phyloP scores from a whole-genome alignment of 2,113 vertebrate genomes.

The Pelecanus crispus region DNA sequence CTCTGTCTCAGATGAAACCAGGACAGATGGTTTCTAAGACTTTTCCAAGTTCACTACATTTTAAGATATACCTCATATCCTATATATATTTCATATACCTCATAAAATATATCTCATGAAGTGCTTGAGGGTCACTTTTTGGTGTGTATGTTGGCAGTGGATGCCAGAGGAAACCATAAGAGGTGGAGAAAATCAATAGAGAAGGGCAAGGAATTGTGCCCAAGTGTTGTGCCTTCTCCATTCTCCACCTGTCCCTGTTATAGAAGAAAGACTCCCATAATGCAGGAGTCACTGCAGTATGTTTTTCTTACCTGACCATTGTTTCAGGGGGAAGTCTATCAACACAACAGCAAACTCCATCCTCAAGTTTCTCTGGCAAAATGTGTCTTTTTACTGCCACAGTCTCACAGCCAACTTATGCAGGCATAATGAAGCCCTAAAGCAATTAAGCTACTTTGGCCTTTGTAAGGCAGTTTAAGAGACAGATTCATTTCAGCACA shows the following conservation, averaged over 20 bases:
- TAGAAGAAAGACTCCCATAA: not conserved
- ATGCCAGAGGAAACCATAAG: not conserved
- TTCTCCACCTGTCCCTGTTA: not conserved
- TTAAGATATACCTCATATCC: not conserved
- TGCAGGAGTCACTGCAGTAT: not conserved
- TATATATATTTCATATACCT: not conserved
- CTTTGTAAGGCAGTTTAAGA: conserved; percentile 12
- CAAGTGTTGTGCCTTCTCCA: not conserved
- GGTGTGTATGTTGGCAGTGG: not conserved
- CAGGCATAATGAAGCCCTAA: not conserved
- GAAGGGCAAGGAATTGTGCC: not conserved
- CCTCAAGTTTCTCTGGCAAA: not conserved
- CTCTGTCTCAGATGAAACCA: no score
- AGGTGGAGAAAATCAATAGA: not conserved
- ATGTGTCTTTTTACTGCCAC: not conserved
- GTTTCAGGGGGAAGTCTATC: not conserved
- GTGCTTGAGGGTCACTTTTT: not conserved
- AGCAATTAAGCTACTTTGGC: conserved; percentile 12
- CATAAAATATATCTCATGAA: not conserved
- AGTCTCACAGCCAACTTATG: not conserved
- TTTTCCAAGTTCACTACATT: not conserved
- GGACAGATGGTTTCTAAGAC: not conserved
- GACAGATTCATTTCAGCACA: conserved; percentile 9
- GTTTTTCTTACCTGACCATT: not conserved
- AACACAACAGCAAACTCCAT: not conserved